Base-by-base conservation (phyloP, 2,888 invertebrate genomes). In the Orthosia cruda region DNA sequence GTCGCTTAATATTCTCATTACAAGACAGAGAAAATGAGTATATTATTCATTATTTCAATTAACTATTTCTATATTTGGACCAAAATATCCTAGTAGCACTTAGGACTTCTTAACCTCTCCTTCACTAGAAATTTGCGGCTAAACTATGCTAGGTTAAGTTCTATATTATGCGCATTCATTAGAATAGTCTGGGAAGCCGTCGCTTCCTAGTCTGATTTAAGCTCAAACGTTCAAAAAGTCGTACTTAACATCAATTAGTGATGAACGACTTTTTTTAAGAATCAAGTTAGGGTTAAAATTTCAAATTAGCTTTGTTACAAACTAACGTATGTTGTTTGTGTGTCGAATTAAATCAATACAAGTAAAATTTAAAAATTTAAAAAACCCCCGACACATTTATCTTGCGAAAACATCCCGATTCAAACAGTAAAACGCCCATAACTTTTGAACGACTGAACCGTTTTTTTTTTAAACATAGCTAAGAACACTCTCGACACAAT, bases 231-330 rank as follows among this genome's bases (percentile, higher is more conserved):
- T 73, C 58, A 74, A 76, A 76, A 85, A 77, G 49, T 65, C 70
- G 52, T 62, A 75, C 74, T 84, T 80, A 71, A 66, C 71, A 77
- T 77, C 71, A 83, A 75, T 84, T 72, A 77, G 49, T 66, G 62
- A 47, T 55, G 57, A 69, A 69, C 69, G n/a, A 50, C 20, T n/a
- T n/a, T n/a, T n/a, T n/a, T n/a, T n/a, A n/a, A n/a, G n/a, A 65
- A 55, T n/a, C 32, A 67, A 72, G 49, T 77, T 65, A 18, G 61
- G 59, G n/a, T n/a, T n/a, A n/a, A n/a, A n/a, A n/a, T n/a, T n/a
- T n/a, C n/a, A n/a, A n/a, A n/a, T n/a, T n/a, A n/a, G n/a, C n/a
- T n/a, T n/a, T n/a, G n/a, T n/a, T n/a, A n/a, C n/a, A n/a, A n/a
- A n/a, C n/a, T n/a, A n/a, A n/a, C n/a, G n/a, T n/a, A n/a, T n/a